These are phyloP conservation scores for Sminthurides aquaticus DNA, from an alignment of 2,888 invertebrate genomes.

Conservation along the genomic window DNA sequence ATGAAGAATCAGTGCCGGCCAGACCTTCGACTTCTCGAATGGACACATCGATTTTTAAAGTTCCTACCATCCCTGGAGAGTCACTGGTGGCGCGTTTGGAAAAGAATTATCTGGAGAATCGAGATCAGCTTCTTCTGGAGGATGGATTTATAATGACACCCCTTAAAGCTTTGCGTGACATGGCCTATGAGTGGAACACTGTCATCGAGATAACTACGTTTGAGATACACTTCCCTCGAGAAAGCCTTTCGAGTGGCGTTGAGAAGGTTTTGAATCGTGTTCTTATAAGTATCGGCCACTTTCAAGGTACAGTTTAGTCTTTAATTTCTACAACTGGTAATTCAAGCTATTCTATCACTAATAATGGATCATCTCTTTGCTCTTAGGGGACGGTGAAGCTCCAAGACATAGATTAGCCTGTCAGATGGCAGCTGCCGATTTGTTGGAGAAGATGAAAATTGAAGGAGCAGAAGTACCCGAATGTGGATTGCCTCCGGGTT, in stretches of 20 bases:
- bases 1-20: too few species aligned
- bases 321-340: neutral
- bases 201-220: slow-evolving; percentile 12
- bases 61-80: too few species aligned
- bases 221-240: slow-evolving; percentile 20
- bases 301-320: slow-evolving; percentile 18
- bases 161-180: slow-evolving; percentile 25
- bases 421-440: slow-evolving; percentile 34
- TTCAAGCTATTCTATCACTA: neutral
- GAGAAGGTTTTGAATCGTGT: slow-evolving; percentile 15
- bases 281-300: slow-evolving; percentile 21
- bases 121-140: slow-evolving; percentile 13
- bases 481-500: slow-evolving; percentile 31
- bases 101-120: slow-evolving; percentile 12
- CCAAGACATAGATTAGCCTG: slow-evolving; percentile 22
- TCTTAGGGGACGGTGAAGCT: slow-evolving; percentile 32
- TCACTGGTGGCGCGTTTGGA: slow-evolving; percentile 18
- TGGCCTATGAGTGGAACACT: slow-evolving; percentile 14
- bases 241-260: slow-evolving; percentile 4
- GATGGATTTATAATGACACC: slow-evolving; percentile 29
- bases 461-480: slow-evolving; percentile 12
- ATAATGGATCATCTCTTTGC: slow-evolving; percentile 2
- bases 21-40: too few species aligned
- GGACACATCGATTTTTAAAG: too few species aligned
- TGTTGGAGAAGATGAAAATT: slow-evolving; percentile 27